phyloP scores from a whole-genome alignment of 2,888 invertebrate genomes.

The Chrysomela aeneicollis region DNA sequence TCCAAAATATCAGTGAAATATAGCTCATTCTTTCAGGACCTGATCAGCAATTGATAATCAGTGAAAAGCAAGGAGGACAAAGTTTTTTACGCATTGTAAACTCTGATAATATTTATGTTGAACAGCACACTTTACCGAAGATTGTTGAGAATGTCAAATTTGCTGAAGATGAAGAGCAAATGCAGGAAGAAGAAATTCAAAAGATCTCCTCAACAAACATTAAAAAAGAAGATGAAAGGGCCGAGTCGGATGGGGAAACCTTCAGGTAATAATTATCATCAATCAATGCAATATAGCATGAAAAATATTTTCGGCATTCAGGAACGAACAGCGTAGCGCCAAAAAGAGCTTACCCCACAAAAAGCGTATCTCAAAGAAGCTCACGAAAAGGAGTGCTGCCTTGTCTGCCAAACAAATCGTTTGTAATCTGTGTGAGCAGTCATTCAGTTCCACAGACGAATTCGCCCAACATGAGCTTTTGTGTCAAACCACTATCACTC shows the following conservation, averaged over 20 bases:
- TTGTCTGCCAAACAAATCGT: slow-evolving; percentile 55
- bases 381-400: slow-evolving; percentile 65
- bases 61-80: slow-evolving; percentile 42
- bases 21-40: background rate
- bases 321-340: slow-evolving; percentile 55
- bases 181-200: slow-evolving; percentile 19
- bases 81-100: slow-evolving; percentile 57
- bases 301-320: slow-evolving; percentile 34
- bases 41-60: slow-evolving; percentile 54
- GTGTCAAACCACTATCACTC: slow-evolving; percentile 57
- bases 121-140: slow-evolving; percentile 48
- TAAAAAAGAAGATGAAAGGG: slow-evolving; percentile 53
- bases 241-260: slow-evolving; percentile 56
- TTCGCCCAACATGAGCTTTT: slow-evolving; percentile 64
- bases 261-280: too few species aligned
- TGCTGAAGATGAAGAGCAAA: slow-evolving; percentile 24
- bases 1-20: background rate
- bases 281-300: background rate
- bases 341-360: slow-evolving; percentile 85
- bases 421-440: slow-evolving; percentile 63
- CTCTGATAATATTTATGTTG: slow-evolving; percentile 55
- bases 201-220: slow-evolving; percentile 15
- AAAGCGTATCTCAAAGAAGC: slow-evolving; percentile 82
- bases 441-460: slow-evolving; percentile 59
- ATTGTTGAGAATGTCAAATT: slow-evolving; percentile 45